A percentile compares a stretch with the other conserved stretches of the same genome.
phyloP scores from a whole-genome alignment of 2,888 invertebrate species.

The Mechanitis mazaeus region DNA sequence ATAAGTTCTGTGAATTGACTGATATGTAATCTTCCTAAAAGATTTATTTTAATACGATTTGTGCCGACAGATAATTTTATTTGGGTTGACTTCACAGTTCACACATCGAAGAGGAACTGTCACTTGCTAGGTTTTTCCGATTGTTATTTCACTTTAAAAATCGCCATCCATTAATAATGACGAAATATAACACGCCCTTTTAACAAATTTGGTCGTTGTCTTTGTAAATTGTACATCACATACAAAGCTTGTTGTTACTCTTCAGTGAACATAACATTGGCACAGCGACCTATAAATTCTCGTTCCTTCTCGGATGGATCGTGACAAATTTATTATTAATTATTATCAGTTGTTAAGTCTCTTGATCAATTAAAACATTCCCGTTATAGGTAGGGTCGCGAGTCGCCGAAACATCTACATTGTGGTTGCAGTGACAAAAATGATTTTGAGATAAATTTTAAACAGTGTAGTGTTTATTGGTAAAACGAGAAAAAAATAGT shows the following conservation, averaged over 20 bases:
- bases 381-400: slow-evolving; percentile 31
- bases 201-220: slow-evolving; percentile 35
- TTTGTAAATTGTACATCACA: slow-evolving; percentile 56
- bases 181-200: slow-evolving; percentile 25
- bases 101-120: slow-evolving; percentile 64
- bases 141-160: slow-evolving; percentile 45
- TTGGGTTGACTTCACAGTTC: slow-evolving; percentile 71
- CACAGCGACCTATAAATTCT: slow-evolving; percentile 64
- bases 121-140: slow-evolving; percentile 64
- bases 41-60: slow-evolving; percentile 55
- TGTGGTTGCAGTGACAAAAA: slow-evolving; percentile 68
- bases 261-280: slow-evolving; percentile 74
- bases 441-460: slow-evolving; percentile 74
- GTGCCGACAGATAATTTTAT: slow-evolving; percentile 63
- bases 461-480: slow-evolving; percentile 64
- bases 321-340: slow-evolving; percentile 40
- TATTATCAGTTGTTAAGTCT: slow-evolving; percentile 30
- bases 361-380: slow-evolving; percentile 31
- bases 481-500: slow-evolving; percentile 53
- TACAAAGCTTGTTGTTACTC: slow-evolving; percentile 71
- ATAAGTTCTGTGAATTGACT: slow-evolving; percentile 43
- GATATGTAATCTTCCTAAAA: slow-evolving; percentile 39
- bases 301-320: slow-evolving; percentile 44
- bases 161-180: slow-evolving; percentile 30
- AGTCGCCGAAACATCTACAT: slow-evolving; percentile 67